Evolutionary conservation across 2,888 invertebrate genomes (phyloP), one percentile per base, ranked within the genome.

Genomic region (Physocephala rufipes): DNA sequence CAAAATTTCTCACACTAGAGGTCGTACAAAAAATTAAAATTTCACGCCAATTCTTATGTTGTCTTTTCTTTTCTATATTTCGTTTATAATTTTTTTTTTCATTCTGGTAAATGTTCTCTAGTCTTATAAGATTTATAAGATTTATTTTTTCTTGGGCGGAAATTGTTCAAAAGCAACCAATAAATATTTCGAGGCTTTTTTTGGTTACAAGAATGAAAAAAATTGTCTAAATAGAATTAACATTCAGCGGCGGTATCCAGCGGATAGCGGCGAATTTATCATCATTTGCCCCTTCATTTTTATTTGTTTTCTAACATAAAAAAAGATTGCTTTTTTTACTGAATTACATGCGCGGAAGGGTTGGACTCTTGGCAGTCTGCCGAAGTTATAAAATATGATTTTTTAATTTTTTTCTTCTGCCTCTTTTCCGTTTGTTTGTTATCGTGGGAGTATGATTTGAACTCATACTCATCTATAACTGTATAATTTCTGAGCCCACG

Each of bases 31-130:
- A 81, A 76, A 78, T 80, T 72, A 65, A 76, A 83, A 84, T 84
- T 85, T 84, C 83, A 84, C 84, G 85, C 85, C 85, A 84, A 83
- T 81, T 82, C 80, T 79, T 81, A 77, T 58, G 16, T 69, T 53
- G 67, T 71, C 71, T 74, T 63, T 53, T 43, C 21, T 63, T 71
- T 26, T 61, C 24, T 67, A 72, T 66, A 53, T 67, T 71, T 71
- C 65, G n/a, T 65, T 59, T 63, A 70, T 74, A 73, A 76, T 80
- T 74, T 80, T 64, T 65, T 24, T 36, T 36, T 78, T 80, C 78
- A 77, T 81, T 76, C 79, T 77, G 75, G 77, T 24, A 58, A 26
- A 58, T 26, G 15, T 73, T n/a, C 43, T 71, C 62, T 62, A 21
- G 26, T 67, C 21, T 36, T 61, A 5, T 19, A 49, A 68, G 68